Conservation (phyloP, 1,140 invertebrate species). For the Physella acuta region DNA sequence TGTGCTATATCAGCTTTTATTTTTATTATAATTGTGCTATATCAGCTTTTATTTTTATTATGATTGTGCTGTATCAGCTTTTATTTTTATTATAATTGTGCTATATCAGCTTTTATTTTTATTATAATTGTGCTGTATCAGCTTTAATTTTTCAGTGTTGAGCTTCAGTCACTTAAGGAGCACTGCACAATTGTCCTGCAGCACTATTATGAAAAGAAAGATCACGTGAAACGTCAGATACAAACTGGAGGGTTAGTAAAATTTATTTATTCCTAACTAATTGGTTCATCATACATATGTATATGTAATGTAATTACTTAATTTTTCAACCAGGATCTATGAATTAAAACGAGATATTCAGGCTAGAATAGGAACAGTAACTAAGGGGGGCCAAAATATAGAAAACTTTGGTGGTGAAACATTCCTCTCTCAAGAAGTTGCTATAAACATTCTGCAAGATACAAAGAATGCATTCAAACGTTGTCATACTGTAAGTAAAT, state of each 20-base stretch:
- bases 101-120: too few species aligned
- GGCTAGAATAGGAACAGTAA: constrained; percentile 85
- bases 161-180: constrained; percentile 76
- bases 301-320: neutral
- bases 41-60: too few species aligned
- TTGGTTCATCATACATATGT: too few species aligned
- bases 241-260: constrained; percentile 69
- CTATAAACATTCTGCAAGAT: constrained; percentile 88
- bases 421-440: constrained; percentile 95
- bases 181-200: constrained; percentile 75
- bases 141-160: constrained; percentile 64
- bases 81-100: too few species aligned
- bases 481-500: constrained; percentile 73
- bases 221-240: constrained; percentile 90
- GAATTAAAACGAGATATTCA: constrained; percentile 90
- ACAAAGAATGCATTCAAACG: constrained; percentile 87
- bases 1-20: too few species aligned
- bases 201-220: constrained; percentile 89
- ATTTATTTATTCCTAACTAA: neutral
- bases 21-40: too few species aligned
- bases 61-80: too few species aligned
- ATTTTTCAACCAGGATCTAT: constrained; percentile 72
- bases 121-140: too few species aligned
- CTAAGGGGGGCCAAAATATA: constrained; percentile 85
- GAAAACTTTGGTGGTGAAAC: constrained; percentile 97